Evolutionary conservation across 2,888 invertebrate species (phyloP).

Genomic region (Drosophila fulvimacula): DNA sequence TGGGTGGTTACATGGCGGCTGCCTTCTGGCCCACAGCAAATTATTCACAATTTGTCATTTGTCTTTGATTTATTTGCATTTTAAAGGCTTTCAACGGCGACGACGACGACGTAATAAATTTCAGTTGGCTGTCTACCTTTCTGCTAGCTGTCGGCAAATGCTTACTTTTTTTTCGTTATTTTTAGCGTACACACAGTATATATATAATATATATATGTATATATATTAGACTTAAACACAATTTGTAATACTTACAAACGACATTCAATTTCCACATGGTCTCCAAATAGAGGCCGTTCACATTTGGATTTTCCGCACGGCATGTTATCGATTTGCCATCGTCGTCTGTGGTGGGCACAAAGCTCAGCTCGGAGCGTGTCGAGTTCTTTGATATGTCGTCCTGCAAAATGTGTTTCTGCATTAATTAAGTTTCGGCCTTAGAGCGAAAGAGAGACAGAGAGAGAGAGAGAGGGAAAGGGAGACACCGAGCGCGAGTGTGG

Average conservation of each 20-base stretch:
- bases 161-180: slow-evolving; percentile 28
- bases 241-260: slow-evolving; percentile 91
- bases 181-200: slow-evolving; percentile 17
- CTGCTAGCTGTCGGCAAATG: slow-evolving; percentile 68
- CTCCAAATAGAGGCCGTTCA: slow-evolving; percentile 92
- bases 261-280: slow-evolving; percentile 95
- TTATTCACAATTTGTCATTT: slow-evolving; percentile 81
- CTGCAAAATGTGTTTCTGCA: slow-evolving; percentile 85
- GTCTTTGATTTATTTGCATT: slow-evolving; percentile 80
- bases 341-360: slow-evolving; percentile 95
- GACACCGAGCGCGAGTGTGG: not conserved
- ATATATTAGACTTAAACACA: slow-evolving; percentile 72
- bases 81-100: slow-evolving; percentile 78
- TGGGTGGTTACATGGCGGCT: slow-evolving; percentile 26
- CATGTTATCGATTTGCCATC: slow-evolving; percentile 95
- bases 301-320: slow-evolving; percentile 95
- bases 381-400: slow-evolving; percentile 92
- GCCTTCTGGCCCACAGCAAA: slow-evolving; percentile 74
- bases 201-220: slow-evolving; percentile 1
- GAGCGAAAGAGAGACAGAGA: not conserved
- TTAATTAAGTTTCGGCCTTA: slow-evolving; percentile 71
- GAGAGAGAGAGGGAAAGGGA: not conserved
- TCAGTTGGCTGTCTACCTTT: slow-evolving; percentile 76
- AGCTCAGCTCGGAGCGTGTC: slow-evolving; percentile 93
- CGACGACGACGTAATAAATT: slow-evolving; percentile 72